Conservation (phyloP, 2,113 vertebrate genomes). For the Pseudorectes ferrugineus region DNA sequence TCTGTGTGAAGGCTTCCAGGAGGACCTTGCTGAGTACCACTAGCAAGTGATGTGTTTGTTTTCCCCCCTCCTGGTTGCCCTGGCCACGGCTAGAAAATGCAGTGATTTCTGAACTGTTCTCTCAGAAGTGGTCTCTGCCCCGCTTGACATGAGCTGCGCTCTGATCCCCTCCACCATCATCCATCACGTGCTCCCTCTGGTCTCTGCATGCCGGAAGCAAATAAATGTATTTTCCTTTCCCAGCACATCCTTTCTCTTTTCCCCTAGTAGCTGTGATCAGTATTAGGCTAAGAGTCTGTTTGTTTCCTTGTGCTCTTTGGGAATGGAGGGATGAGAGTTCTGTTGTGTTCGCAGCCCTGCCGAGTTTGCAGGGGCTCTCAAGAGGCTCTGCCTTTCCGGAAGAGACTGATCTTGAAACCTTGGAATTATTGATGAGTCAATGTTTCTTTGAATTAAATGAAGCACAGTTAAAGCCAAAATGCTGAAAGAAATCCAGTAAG, state of each 20-base stretch:
- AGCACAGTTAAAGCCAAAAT: neutral
- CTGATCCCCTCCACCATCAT: neutral
- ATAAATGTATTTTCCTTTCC: neutral
- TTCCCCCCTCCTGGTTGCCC: neutral
- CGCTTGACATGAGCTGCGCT: fast-evolving
- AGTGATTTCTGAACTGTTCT: neutral
- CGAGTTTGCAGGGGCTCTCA: fast-evolving
- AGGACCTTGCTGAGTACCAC: neutral
- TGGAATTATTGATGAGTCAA: neutral
- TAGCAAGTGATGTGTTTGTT: neutral
- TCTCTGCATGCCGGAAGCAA: neutral
- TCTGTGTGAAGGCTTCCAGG: neutral
- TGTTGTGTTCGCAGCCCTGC: neutral
- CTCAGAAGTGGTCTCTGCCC: neutral
- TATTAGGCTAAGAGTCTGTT: neutral
- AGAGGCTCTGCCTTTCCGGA: neutral
- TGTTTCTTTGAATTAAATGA: neutral
- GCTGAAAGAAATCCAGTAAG: neutral
- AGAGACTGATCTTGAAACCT: neutral
- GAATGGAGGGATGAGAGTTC: neutral
- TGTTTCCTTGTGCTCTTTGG: neutral
- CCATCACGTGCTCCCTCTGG: fast-evolving
- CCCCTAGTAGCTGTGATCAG: neutral
- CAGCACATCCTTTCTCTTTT: neutral
- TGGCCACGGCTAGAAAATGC: neutral